Evolutionary conservation across 2,797 vertebrate species (phyloP).

Genomic region (Lagocephalus sceleratus): DNA sequence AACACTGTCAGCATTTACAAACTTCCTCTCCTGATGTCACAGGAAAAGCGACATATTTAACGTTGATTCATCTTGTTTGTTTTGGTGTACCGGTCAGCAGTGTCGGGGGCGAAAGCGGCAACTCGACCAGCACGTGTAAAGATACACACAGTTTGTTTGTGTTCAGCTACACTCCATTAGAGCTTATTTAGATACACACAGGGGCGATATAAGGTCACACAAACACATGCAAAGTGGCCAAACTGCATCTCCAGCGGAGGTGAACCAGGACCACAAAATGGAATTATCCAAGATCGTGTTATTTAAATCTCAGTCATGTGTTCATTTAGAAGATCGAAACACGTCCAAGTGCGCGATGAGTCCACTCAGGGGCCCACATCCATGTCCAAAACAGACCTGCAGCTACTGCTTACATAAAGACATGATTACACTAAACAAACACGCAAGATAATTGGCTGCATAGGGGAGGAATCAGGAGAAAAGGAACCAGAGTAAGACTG

Average conservation of each 20-base stretch:
- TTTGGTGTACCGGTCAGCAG: neutral
- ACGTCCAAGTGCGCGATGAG: constrained; percentile 7
- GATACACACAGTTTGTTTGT: constrained; percentile 36
- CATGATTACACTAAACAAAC: constrained; percentile 34
- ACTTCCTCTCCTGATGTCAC: too few relatives aligned
- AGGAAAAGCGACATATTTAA: too few relatives aligned
- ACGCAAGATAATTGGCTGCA: neutral
- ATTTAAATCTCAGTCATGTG: constrained; percentile 4
- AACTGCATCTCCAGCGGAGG: constrained; percentile 3
- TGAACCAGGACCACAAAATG: neutral
- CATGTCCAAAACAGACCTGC: neutral
- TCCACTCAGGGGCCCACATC: constrained; percentile 22
- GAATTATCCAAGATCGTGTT: too few relatives aligned
- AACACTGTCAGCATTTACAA: too few relatives aligned
- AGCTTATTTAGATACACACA: constrained; percentile 35
- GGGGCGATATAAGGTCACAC: constrained; percentile 5
- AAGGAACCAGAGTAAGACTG: neutral
- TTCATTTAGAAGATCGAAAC: constrained; percentile 26
- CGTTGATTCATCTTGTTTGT: too few relatives aligned
- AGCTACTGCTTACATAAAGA: constrained; percentile 30
- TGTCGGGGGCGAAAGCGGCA: neutral
- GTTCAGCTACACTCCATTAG: constrained; percentile 28
- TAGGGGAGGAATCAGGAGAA: too few relatives aligned
- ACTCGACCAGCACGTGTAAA: constrained; percentile 3
- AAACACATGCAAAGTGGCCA: constrained; percentile 11